Base-by-base conservation (phyloP, 2,113 vertebrate species). In the Myanophis thanlyinensis region DNA sequence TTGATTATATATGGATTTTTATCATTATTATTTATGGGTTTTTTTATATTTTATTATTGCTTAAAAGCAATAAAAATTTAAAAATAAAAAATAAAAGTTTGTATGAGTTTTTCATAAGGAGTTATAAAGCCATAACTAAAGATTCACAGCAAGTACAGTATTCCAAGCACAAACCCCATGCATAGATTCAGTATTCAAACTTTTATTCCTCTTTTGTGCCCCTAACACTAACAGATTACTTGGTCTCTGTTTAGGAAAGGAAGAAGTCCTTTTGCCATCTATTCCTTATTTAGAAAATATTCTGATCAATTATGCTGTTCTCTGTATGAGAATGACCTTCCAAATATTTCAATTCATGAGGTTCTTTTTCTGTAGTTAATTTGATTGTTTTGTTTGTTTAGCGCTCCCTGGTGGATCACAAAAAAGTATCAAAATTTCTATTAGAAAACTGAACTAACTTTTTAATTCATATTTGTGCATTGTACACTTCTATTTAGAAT, bases 321-420 rank as follows among this genome's bases (percentile, higher is more conserved):
- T 40, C 15, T 73, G 1, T 40, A 15, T 40, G 67, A 73, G 73
- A 80, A 80, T 80, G 73, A 80, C 22, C 35, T 80, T 40, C 35
- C 18, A 40, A 40, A 35, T 80, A 3, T 80, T 1, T 1, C 6
- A 40, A 9, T 46, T 8, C 44, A 13, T 7, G 49, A 0, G 0
- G 8, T n/a, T 0, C 0, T 23, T 15, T 4, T 2, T 23, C 18
- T 25, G 12, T 46, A 47, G 3, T 2, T 73, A n/a, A 2, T 0
- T 5, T 62, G 27, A 1, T 0, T 0, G 3, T 92, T 8, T 0
- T 23, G 35, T 3, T 3, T 15, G 5, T 3, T 4, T 90, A 94
- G 59, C 91, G 30, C 27, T 22, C 89, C 53, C 89, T 30, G 90
- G 73, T 35, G 93, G 56, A 93, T 49, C 2, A 80, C 25, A 62